Base-by-base conservation (phyloP, 2,113 vertebrate genomes). In the Herpetotheres cachinnans region DNA sequence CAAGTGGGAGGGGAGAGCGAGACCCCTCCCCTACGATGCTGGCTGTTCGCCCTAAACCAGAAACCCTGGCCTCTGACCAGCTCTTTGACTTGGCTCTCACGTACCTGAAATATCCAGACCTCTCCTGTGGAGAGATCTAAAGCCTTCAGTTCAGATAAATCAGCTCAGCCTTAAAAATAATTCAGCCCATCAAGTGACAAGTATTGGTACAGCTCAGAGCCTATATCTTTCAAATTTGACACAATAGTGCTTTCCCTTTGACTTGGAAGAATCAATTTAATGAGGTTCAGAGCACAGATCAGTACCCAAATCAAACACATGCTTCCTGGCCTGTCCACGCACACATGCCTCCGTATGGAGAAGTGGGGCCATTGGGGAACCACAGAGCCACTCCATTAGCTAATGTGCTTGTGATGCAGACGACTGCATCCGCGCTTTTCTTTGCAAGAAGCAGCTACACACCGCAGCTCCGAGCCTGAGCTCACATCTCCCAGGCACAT, bases 121-220 rank as follows among this genome's bases (percentile, higher is more conserved):
- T 87, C 54, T 89, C 49, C 77, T 26, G 22, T 40, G 61, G 42
- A 52, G 38, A 76, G 9, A 84, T 82, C 69, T 67, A 89, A 85
- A 93, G 49, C 70, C 58, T 93, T 95, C 94, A 55, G 73, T 5
- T 54, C 91, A 93, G 38, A 97, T 95, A 96, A 96, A 97, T 97
- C 95, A 96, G 20, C 70, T 38, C 70, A 46, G 86, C 89, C 73
- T 88, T 34, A 79, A 66, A 84, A 97, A 87, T 79, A 72, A 89
- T 79, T 87, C 77, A 96, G 74, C 52, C 69, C 65, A 52, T 47
- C 6, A 47, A 95, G 77, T 93, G 95, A 95, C 93, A 96, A 6
- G 77, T 76, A 42, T 49, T 40, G 81, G 80, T 85, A 69, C 46
- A 56, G 81, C 83, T 97, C 91, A 55, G 70, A 94, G 81, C 54